These are phyloP conservation scores for Rhagonycha lutea DNA, from an alignment of 2,888 invertebrate species.

Conservation along the genomic window DNA sequence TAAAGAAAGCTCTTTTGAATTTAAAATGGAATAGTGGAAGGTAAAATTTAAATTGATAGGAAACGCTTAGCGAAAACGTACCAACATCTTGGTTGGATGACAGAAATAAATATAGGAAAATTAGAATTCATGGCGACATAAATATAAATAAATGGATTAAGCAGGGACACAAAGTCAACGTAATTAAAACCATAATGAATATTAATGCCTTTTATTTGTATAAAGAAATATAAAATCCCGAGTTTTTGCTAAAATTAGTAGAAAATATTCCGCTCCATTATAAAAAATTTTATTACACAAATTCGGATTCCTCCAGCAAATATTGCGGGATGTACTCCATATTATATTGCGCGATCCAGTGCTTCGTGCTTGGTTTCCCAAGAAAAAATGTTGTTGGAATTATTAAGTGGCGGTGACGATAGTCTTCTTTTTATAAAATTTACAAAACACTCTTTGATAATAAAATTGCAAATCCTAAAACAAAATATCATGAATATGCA, in stretches of 20 bases:
- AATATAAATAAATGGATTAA: slow-evolving; percentile 46
- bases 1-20: not conserved
- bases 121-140: slow-evolving; percentile 46
- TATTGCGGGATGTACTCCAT: not conserved
- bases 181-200: slow-evolving; percentile 45
- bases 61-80: slow-evolving; percentile 9
- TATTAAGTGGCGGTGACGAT: not conserved
- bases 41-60: slow-evolving; percentile 7
- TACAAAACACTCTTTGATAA: not conserved
- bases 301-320: not conserved
- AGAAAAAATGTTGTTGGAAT: not conserved
- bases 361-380: not conserved
- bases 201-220: slow-evolving; percentile 37
- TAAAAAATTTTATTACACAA: not conserved
- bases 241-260: slow-evolving; percentile 13
- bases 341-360: not conserved
- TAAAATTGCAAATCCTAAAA: slow-evolving; percentile 15
- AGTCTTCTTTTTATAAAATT: not conserved
- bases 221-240: slow-evolving; percentile 26
- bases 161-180: slow-evolving; percentile 40
- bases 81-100: slow-evolving; percentile 17
- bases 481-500: slow-evolving; percentile 24
- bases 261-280: not conserved
- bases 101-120: slow-evolving; percentile 39
- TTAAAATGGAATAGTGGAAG: not conserved